These are phyloP conservation scores for Spheniscus humboldti DNA, from an alignment of 2,797 vertebrate species.

Conservation along the genomic window DNA sequence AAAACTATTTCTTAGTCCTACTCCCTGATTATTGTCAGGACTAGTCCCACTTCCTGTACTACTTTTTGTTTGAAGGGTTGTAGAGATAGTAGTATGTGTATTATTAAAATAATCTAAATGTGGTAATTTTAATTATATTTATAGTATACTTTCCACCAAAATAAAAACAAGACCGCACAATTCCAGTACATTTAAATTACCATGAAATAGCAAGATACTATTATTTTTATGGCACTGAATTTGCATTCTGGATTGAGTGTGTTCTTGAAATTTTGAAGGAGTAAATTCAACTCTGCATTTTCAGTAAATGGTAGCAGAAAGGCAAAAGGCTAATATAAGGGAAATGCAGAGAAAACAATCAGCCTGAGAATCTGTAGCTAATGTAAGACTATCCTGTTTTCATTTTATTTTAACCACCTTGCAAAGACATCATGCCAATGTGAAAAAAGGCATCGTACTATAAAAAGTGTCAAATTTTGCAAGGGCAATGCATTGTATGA, in stretches of 20 bases:
- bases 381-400: not conserved
- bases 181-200: constrained; percentile 40
- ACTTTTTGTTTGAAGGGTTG: constrained; percentile 43
- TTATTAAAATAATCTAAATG: constrained; percentile 53
- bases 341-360: not conserved
- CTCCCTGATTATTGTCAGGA: constrained; percentile 3
- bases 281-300: constrained; percentile 12
- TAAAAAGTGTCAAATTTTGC: not conserved
- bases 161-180: constrained; percentile 6
- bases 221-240: constrained; percentile 58
- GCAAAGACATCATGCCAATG: not conserved
- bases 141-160: not conserved
- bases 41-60: not conserved
- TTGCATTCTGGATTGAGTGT: constrained; percentile 24
- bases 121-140: constrained; percentile 57
- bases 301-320: not conserved
- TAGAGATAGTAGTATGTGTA: constrained; percentile 11
- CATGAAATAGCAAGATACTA: constrained; percentile 12
- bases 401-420: not conserved
- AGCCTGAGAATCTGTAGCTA: not conserved
- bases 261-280: constrained; percentile 24
- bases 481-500: not conserved
- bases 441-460: not conserved
- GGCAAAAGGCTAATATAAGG: not conserved
- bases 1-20: constrained; percentile 21